These are phyloP conservation scores for Rhopalosiphum maidis DNA, from an alignment of 1,140 invertebrate genomes.

Conservation along the genomic window DNA sequence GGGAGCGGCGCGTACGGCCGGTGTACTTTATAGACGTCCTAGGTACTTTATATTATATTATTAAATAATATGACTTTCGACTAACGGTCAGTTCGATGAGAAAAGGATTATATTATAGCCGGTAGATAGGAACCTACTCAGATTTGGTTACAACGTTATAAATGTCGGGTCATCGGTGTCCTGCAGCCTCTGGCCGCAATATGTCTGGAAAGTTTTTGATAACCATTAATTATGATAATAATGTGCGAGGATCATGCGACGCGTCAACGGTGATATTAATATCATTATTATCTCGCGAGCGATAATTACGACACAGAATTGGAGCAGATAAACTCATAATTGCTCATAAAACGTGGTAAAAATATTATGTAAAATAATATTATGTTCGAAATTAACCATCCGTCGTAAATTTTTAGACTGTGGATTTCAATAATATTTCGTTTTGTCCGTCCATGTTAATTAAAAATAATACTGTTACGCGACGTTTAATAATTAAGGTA, in stretches of 20 bases:
- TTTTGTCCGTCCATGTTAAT: no score
- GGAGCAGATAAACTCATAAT: not conserved
- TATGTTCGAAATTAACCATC: no score
- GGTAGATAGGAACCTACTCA: not conserved
- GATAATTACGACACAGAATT: not conserved
- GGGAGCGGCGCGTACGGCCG: not conserved
- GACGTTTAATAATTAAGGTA: no score
- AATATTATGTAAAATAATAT: not conserved
- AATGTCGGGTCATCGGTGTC: not conserved
- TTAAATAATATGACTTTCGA: not conserved
- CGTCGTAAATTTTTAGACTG: no score
- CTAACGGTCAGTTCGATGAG: not conserved
- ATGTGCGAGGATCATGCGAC: not conserved
- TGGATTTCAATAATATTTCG: no score
- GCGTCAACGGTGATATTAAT: not conserved
- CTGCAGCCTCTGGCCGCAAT: not conserved
- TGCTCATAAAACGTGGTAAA: not conserved
- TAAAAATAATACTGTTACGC: no score
- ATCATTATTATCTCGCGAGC: not conserved
- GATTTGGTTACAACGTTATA: not conserved
- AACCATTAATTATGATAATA: not conserved
- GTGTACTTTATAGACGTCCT: not conserved
- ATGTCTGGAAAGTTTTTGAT: not conserved
- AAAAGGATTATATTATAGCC: not conserved
- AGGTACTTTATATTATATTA: not conserved